Evolutionary conservation across 2,113 vertebrate genomes (phyloP), one percentile per base, ranked within the genome.

Genomic region (Nothocercus julius): DNA sequence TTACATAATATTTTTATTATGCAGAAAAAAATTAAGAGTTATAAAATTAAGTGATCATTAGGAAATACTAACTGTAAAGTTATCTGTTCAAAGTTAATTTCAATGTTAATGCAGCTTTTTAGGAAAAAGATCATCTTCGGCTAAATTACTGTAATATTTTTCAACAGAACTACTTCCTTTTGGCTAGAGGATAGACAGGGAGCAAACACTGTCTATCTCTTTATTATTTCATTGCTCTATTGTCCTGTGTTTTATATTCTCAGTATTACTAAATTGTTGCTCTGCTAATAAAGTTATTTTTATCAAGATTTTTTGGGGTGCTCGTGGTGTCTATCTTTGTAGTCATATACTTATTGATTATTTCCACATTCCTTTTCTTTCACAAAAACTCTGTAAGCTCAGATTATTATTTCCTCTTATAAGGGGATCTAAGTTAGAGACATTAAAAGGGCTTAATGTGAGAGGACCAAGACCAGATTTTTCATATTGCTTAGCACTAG

Each of bases 1-100:
- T 51, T n/a, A 4, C 2, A 1, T 40, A 54, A 21, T 0, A 0
- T 9, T 85, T 45, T 34, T 3, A 2, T 4, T 44, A 2, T 24
- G 27, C 32, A 42, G 53, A 56, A 47, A 83, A 83, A 83, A 63
- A 38, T 2, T 42, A 22, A 7, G 49, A 44, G 40, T 59, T 81
- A 12, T 8, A 6, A 53, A 77, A 22, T 63, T 18, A 76, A 47
- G 36, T 54, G 27, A 7, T 9, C 53, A 13, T 59, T 61, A 56
- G 34, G 70, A 77, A 87, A 85, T 54, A 53, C 11, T 27, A 11
- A 27, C 54, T 68, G 5, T 40, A 63, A 73, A 19, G 16, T 7
- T n/a, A 21, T 24, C n/a, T 47, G 22, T 64, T 22, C 25, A 38
- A 21, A 42, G 64, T 68, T 25, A 63, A 87, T 30, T 59, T 73